Conservation (phyloP, 2,113 vertebrate genomes). For the Trematomus loennbergii region DNA sequence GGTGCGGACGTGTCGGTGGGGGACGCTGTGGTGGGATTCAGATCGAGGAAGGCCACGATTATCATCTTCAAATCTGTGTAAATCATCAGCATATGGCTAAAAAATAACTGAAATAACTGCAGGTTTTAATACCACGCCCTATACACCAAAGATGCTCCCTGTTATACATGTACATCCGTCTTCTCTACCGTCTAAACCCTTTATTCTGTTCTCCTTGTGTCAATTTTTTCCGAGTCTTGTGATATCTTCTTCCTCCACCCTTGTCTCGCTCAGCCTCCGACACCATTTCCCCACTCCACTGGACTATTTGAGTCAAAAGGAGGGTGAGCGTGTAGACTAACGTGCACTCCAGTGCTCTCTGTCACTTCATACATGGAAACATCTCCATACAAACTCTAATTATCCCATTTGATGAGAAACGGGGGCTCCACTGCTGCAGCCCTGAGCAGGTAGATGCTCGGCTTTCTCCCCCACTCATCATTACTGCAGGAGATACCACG, state of each 20-base stretch:
- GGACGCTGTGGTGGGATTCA: slow-evolving; percentile 63
- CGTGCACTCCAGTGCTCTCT: slow-evolving; percentile 53
- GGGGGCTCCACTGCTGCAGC: slow-evolving; percentile 26
- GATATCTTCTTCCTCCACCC: slow-evolving; percentile 17
- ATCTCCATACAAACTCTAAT: slow-evolving; percentile 65
- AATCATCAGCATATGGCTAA: too few relatives aligned
- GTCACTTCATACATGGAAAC: slow-evolving; percentile 70
- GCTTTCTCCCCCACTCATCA: slow-evolving; percentile 61
- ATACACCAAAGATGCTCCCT: neutral
- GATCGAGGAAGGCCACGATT: slow-evolving; percentile 22
- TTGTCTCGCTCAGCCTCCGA: slow-evolving; percentile 51
- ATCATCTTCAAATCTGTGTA: slow-evolving; percentile 15
- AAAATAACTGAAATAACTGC: neutral
- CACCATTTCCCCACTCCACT: slow-evolving; percentile 21
- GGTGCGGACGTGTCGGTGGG: slow-evolving; percentile 60
- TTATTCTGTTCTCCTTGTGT: neutral
- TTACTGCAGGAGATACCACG: slow-evolving; percentile 71
- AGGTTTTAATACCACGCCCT: slow-evolving; percentile 51
- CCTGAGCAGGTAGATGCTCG: slow-evolving; percentile 54
- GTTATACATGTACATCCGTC: too few relatives aligned
- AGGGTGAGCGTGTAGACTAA: slow-evolving; percentile 49
- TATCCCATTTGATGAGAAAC: slow-evolving; percentile 68
- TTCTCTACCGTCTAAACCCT: neutral
- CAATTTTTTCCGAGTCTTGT: slow-evolving; percentile 6
- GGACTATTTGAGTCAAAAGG: slow-evolving; percentile 31